These are phyloP conservation scores for Numenius arquata DNA, from an alignment of 2,113 vertebrate species.

Conservation along the genomic window DNA sequence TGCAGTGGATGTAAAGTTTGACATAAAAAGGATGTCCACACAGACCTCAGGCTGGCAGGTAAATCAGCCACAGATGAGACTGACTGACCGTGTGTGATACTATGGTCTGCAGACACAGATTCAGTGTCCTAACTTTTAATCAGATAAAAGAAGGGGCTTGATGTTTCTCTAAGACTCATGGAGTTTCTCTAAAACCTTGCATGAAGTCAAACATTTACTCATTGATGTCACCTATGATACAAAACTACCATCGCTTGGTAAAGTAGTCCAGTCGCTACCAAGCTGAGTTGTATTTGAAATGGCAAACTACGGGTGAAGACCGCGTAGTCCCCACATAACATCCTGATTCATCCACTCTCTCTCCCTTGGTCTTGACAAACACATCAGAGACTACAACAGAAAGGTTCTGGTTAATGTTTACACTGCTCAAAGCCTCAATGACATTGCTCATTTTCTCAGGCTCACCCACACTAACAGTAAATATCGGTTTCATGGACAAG, in stretches of 20 bases:
- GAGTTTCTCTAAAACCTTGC: neutral
- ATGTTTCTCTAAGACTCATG: neutral
- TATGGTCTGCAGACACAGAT: neutral
- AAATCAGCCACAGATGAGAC: neutral
- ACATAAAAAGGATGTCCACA: neutral
- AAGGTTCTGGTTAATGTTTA: constrained; percentile 18
- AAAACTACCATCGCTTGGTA: neutral
- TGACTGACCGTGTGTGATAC: neutral
- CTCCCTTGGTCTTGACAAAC: neutral
- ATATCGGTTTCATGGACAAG: constrained; percentile 53
- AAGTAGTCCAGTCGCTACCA: neutral
- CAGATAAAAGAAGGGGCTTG: neutral
- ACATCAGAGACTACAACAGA: neutral
- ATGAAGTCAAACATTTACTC: neutral
- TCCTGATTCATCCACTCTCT: neutral
- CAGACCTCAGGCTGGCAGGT: neutral
- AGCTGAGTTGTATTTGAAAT: neutral
- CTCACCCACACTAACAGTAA: neutral
- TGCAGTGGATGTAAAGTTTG: neutral
- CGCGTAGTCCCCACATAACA: rapidly evolving
- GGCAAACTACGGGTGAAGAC: neutral
- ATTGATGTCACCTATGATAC: neutral
- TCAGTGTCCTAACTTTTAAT: neutral
- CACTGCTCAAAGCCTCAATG: constrained; percentile 16
- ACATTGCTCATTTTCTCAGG: constrained; percentile 36